Base-by-base conservation (phyloP, 2,113 vertebrate genomes). In the Bungarus multicinctus region DNA sequence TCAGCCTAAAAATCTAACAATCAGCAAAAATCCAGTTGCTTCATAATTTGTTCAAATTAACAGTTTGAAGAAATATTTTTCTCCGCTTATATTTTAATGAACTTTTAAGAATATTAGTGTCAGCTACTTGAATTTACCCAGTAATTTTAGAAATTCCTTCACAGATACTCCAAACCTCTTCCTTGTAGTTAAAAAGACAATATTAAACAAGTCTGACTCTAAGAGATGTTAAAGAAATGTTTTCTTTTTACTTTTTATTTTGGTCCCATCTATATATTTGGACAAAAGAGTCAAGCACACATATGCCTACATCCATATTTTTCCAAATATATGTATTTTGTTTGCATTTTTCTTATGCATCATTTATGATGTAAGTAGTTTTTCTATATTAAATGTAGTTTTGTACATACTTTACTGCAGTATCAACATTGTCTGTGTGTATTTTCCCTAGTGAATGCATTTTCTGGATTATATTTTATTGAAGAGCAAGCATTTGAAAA, bases 1-100 rank as follows among this genome's bases (percentile, higher is more conserved):
- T 94, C 69, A 60, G 88, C 89, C 93, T 60, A 91, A 93, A 91
- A 18, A 27, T 92, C 16, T 93, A 4, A 89, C 93, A 69, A 92
- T 25, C 0, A 2, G 58, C 30, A 91, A 12, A 50, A 94, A 53
- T 3, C 81, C 8, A 86, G 0, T 34, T 45, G 87, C 2, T 39
- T 58, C 0, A 85, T n/a, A 10, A 94, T 55, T 52, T 43, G 34
- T 81, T 81, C 81, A 69, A 54, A 58, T 93, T 34, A 8, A 14
- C 2, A 93, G 22, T 60, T 11, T 57, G 11, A 23, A 89, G 43
- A 30, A 0, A 85, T 8, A 1, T 60, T 88, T 27, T 20, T 8
- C 20, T 52, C 34, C 7, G 11, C 87, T 86, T 58, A 55, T 27
- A 92, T 34, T 55, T 22, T 57, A n/a, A 58, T 18, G 11, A 10